Evolutionary conservation across 2,888 invertebrate genomes (phyloP).

Genomic region (Troides aeacus): DNA sequence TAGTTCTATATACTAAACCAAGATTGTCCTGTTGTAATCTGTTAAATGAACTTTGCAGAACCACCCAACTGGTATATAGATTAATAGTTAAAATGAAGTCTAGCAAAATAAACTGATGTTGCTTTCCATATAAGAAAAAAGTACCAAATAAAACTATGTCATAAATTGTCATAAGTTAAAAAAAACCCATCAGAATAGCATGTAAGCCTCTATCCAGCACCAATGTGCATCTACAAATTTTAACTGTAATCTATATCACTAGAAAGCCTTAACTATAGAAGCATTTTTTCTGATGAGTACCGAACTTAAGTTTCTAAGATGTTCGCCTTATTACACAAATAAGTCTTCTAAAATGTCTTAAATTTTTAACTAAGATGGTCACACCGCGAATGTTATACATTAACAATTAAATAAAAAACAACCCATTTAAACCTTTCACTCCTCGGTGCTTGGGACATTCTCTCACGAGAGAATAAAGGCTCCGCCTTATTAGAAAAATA

Average conservation of each 20-base stretch:
- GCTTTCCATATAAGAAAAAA: not conserved
- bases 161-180: conserved; percentile 6
- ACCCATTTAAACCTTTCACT: too few relatives aligned
- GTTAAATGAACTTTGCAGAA: not conserved
- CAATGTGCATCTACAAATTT: conserved; percentile 6
- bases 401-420: too few relatives aligned
- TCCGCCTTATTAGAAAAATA: too few relatives aligned
- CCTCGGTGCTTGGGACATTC: too few relatives aligned
- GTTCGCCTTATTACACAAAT: conserved; percentile 8
- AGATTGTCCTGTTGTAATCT: not conserved
- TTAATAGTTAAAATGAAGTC: not conserved
- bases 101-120: not conserved
- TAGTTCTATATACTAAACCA: conserved; percentile 28
- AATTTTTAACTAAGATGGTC: conserved; percentile 15
- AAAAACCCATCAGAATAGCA: conserved; percentile 14
- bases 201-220: conserved; percentile 17
- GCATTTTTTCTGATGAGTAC: not conserved
- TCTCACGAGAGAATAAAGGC: too few relatives aligned
- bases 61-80: not conserved
- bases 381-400: conserved; percentile 16
- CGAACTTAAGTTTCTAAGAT: conserved; percentile 10
- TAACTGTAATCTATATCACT: conserved; percentile 7
- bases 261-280: conserved; percentile 17
- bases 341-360: conserved; percentile 27
- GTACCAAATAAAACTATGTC: conserved; percentile 3